Base-by-base conservation (phyloP, 2,888 invertebrate genomes). In the Zhuqinia jingwanae region DNA sequence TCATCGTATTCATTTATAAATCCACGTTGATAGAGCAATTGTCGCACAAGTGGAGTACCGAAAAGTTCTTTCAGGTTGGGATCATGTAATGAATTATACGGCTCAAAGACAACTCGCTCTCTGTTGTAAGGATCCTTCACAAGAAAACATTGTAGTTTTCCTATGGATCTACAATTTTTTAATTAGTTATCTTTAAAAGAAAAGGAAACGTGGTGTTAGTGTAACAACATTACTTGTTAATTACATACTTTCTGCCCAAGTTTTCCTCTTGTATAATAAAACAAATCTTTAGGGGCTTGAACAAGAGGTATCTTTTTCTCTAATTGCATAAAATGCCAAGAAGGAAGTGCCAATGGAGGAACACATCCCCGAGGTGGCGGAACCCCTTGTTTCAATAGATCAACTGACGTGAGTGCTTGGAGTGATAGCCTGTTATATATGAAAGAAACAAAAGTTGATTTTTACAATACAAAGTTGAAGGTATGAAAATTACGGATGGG, bases 21-120 rank as follows among this genome's bases (percentile, higher is more conserved):
- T 20, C 89, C 89, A 70, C 84, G 89, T 13, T 73, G 25, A 3
- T 65, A 11, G 0, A 90, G 58, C 11, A 87, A 53, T 25, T 60
- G n/a, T 15, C 50, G 80, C 15, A 87, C 81, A 0, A 17, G 22
- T 8, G 89, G 90, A 45, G 75, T 76, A 17, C 58, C 58, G 5
- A 90, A 45, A 50, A 85, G 87, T 3, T 11, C 60, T 22, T 77
- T 76, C 0, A 85, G 82, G 56, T 83, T 79, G 2, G 87, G 85
- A 56, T 90, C 89, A 82, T 90, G 90, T 0, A 89, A 68, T n/a
- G 89, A 87, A 22, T 87, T 88, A 80, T 90, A 90, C 1, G 80
- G 68, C 22, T 22, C 50, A 8, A 45, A 45, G 6, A 88, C 76
- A 1, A 89, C 86, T 15, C 88, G 53, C 25, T 87, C 77, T 20